Evolutionary conservation across 2,888 invertebrate genomes (phyloP), one percentile per base, ranked within the genome.

Genomic region (Agrilus mali): DNA sequence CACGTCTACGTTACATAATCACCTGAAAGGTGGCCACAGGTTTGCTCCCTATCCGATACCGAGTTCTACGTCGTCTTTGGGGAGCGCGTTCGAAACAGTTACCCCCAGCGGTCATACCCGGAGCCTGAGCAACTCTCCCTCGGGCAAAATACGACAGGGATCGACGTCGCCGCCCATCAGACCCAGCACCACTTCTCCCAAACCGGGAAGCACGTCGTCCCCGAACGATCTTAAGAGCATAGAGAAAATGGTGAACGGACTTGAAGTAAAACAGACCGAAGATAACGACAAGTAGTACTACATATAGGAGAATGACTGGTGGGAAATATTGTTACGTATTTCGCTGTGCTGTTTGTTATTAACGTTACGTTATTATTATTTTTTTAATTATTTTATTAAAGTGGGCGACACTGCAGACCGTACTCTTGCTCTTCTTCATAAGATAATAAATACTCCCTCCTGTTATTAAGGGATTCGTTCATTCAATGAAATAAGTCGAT

Each of bases 201-300:
- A 69, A 54, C 65, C 60, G 49, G 55, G 68, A 57, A 61, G 61
- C 41, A 80, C 77, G 50, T 75, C 73, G 50, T 76, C 78, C 33
- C 77, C 84, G 36, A 86, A 82, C 49, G 93, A 94, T 69, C 77
- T 95, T 54, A 93, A 93, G 70, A 92, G 85, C 67, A 95, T 95
- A 71, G 94, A 95, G 71, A 89, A 93, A 66, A 94, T 94, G 94
- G 92, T 95, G 54, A 94, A 93, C 69, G 94, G 93, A 13, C 73
- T 94, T 50, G 93, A 94, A 66, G 87, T 89, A 53, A 86, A 86
- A 65, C 77, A 81, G 53, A 75, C 46, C 47, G 64, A 64, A 45
- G 62, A 63, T 34, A 50, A 48, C 49, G 63, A 65, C 45, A 60
- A 64, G 54, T 61, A 64, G 59, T 20, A 20, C 6, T 20, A n/a